Conservation (phyloP, 2,797 vertebrate species). For the Aphelocoma californica region DNA sequence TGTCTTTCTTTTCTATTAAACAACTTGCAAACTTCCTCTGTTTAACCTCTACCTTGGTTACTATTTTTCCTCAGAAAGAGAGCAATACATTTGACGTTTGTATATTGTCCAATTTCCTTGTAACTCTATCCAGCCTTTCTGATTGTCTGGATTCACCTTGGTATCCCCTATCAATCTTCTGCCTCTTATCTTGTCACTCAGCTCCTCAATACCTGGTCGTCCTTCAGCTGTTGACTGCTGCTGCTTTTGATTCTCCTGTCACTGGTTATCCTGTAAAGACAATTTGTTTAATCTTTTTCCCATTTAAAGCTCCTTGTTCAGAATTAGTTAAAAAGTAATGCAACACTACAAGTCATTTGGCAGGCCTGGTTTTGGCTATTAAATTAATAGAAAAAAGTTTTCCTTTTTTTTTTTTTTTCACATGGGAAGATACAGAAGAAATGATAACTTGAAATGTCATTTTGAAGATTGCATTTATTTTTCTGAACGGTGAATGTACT, state of each 20-base stretch:
- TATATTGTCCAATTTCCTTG: background rate
- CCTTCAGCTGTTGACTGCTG: background rate
- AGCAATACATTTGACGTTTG: background rate
- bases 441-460: background rate
- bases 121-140: background rate
- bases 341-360: background rate
- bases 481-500: background rate
- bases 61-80: background rate
- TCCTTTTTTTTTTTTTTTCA: accelerated
- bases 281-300: background rate
- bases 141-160: background rate
- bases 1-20: background rate
- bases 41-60: background rate
- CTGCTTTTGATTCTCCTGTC: background rate
- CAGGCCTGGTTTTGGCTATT: background rate
- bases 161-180: background rate
- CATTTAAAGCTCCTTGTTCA: background rate
- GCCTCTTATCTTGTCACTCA: background rate
- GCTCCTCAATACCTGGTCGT: background rate
- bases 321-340: background rate
- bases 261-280: background rate
- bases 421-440: background rate
- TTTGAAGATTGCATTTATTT: background rate
- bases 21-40: background rate
- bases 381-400: background rate